These are phyloP conservation scores for Hypocryptadius cinnamomeus DNA, from an alignment of 2,113 vertebrate species.

Conservation along the genomic window DNA sequence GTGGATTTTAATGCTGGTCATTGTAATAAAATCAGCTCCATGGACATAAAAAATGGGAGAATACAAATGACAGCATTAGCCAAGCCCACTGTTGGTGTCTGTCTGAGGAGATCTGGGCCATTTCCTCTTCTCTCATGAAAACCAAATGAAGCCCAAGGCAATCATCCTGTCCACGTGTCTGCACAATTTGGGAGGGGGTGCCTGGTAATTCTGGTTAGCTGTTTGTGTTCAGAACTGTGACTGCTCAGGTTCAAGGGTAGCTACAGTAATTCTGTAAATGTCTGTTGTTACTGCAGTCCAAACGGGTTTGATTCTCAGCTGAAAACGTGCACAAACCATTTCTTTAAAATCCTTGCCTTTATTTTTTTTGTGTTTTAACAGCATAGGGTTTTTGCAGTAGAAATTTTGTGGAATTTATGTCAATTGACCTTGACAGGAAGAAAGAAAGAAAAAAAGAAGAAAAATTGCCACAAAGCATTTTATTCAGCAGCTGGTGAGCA, in stretches of 20 bases:
- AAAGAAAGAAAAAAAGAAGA: background rate
- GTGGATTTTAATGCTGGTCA: background rate
- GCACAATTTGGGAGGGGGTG: background rate
- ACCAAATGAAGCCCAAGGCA: background rate
- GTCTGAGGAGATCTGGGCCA: background rate
- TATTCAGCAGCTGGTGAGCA: background rate
- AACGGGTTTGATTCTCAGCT: background rate
- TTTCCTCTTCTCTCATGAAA: conserved; percentile 2
- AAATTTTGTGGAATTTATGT: background rate
- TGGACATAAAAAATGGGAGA: background rate
- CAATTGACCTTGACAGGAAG: background rate
- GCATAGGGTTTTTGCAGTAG: background rate
- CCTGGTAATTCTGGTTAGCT: background rate
- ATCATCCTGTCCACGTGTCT: background rate
- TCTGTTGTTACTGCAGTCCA: background rate
- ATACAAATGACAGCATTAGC: background rate
- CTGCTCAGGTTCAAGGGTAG: background rate
- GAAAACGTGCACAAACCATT: background rate
- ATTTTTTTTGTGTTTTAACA: background rate
- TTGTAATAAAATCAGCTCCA: background rate
- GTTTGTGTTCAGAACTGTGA: background rate
- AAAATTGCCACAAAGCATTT: background rate
- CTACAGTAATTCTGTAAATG: background rate
- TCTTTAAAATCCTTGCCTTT: background rate
- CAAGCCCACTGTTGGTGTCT: background rate